These are phyloP conservation scores for Archivesica marissinica DNA, from an alignment of 1,140 invertebrate genomes.

Conservation along the genomic window DNA sequence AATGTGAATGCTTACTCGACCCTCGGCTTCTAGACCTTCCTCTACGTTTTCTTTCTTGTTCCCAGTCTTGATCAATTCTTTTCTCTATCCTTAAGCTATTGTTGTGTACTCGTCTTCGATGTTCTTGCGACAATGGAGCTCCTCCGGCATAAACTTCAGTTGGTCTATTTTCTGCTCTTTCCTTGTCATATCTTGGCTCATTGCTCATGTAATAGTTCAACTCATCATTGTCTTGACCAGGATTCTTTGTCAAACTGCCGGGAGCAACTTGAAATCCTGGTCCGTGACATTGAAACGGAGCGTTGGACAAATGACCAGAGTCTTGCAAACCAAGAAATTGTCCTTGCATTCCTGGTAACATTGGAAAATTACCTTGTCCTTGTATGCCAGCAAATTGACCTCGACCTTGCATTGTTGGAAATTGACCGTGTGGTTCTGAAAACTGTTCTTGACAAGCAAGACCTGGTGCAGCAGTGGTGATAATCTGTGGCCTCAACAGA, in stretches of 20 bases:
- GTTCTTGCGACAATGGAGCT: not conserved
- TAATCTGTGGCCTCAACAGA: conserved; percentile 3
- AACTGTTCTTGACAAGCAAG: not conserved
- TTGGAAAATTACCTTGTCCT: too few species aligned
- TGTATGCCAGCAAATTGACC: not conserved
- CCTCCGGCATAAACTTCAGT: not conserved
- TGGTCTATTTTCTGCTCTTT: not conserved
- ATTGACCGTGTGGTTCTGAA: not conserved
- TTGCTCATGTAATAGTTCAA: conserved; percentile 41
- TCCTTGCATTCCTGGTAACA: not conserved
- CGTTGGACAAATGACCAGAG: not conserved
- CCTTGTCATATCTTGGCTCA: conserved; percentile 32
- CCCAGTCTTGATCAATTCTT: not conserved
- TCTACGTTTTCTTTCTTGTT: not conserved
- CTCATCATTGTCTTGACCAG: not conserved
- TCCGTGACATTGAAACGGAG: not conserved
- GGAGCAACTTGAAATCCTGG: not conserved
- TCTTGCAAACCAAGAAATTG: not conserved
- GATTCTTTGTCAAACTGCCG: not conserved
- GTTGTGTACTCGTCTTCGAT: not conserved
- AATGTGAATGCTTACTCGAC: not conserved
- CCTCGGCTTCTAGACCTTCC: not conserved
- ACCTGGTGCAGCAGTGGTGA: not conserved
- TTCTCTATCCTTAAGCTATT: not conserved
- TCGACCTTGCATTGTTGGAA: not conserved